A percentile compares a stretch with the other conserved stretches of the same genome.
These are phyloP conservation scores for Perizoma affinitatum DNA, from an alignment of 2,888 invertebrate species.

Conservation along the genomic window DNA sequence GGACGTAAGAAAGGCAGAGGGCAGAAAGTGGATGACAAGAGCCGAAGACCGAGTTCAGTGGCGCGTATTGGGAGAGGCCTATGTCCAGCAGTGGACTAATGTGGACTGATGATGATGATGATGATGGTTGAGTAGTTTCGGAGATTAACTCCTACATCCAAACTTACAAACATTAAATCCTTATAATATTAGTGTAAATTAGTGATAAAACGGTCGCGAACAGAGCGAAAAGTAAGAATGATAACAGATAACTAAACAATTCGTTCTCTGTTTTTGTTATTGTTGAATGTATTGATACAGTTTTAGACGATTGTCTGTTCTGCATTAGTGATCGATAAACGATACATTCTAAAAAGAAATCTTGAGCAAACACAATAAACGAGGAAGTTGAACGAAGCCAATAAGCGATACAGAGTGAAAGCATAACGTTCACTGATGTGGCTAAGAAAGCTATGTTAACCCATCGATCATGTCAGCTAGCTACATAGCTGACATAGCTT, in stretches of 20 bases:
- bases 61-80: too few species aligned
- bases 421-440: slow-evolving; percentile 57
- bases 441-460: slow-evolving; percentile 55
- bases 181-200: slow-evolving; percentile 2
- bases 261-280: too few species aligned
- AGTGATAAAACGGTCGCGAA: slow-evolving; percentile 43
- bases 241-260: too few species aligned
- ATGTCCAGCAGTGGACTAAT: too few species aligned
- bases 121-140: too few species aligned
- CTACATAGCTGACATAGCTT: slow-evolving; percentile 27
- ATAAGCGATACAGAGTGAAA: slow-evolving; percentile 54
- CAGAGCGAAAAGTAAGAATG: slow-evolving; percentile 6
- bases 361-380: slow-evolving; percentile 9
- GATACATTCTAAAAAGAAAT: slow-evolving; percentile 16
- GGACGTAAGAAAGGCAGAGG: too few species aligned
- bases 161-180: too few species aligned
- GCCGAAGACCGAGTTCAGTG: too few species aligned
- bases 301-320: neutral
- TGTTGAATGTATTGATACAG: neutral
- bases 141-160: too few species aligned
- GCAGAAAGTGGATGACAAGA: too few species aligned
- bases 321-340: slow-evolving; percentile 15
- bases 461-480: slow-evolving; percentile 58
- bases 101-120: too few species aligned
- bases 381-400: slow-evolving; percentile 28